Base-by-base conservation (phyloP, 2,888 invertebrate genomes). In the Serrognathus titanus region DNA sequence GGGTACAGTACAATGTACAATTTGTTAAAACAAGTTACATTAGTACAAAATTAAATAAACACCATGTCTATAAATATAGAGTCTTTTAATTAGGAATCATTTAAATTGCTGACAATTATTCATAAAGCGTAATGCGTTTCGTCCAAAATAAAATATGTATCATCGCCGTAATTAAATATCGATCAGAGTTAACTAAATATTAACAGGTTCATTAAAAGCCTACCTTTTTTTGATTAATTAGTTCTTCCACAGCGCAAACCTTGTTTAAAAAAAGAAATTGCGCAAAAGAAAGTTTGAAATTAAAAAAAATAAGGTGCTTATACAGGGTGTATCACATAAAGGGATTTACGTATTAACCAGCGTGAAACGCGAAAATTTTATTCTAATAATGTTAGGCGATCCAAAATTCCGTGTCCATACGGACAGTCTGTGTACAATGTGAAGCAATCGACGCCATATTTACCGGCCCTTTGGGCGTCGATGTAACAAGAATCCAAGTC, bases 381-480 rank as follows among this genome's bases (percentile, higher is more conserved):
- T 49, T 66, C 66, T 40, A 72, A 52, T 13, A 69, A 66, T 8
- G 81, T 80, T 63, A 84, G 79, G n/a, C 82, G 71, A 68, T 88
- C 87, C 67, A 89, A 75, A 39, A 89, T 70, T 8, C 85, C 85
- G 58, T 80, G 76, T 9, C 84, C 86, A 59, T 81, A 76, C 11
- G 83, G 83, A 67, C 89, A 89, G 1, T 75, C 76, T n/a, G 77
- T 73, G 72, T 85, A 89, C n/a, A 85, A 74, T 35, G 77, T 78
- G 10, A 80, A 71, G 67, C 89, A 89, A 74, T 86, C 81, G 55
- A 83, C 83, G 74, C 85, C 85, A 69, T 80, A 83, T 60, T 81
- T 76, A 1, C 89, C 89, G 38, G 84, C 84, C 37, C 75, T 75
- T 10, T 85, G 82, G 1, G 89, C 89, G 58, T 85, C 83, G 13